A percentile compares a stretch with the other conserved stretches of the same genome.
Evolutionary conservation across 30 jellyfish, hydroid and myxozoan species (phyloP).

Genomic region (Phacellophora camtschatica): DNA sequence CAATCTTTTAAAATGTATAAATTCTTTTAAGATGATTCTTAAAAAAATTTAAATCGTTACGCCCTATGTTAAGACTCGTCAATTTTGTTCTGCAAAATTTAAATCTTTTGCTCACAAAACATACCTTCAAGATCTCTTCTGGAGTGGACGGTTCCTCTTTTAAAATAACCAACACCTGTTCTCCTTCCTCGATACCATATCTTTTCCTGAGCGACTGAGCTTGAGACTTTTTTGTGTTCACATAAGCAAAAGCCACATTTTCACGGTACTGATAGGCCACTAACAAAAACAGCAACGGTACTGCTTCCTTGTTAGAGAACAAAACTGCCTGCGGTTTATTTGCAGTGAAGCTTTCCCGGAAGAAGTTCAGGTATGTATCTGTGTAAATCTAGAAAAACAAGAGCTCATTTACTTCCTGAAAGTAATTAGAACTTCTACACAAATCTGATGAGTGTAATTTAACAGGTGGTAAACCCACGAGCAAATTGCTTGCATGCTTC

Average conservation of each 20-base stretch:
- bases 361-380: slow-evolving; percentile 42
- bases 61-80: too few relatives aligned
- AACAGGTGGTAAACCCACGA: too few relatives aligned
- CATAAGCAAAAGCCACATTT: slow-evolving; percentile 76
- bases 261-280: slow-evolving; percentile 70
- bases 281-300: slow-evolving; percentile 67
- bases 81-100: too few relatives aligned
- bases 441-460: too few relatives aligned
- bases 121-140: slow-evolving; percentile 65
- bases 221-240: slow-evolving; percentile 13
- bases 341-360: slow-evolving; percentile 56
- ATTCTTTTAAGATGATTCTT: too few relatives aligned
- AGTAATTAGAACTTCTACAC: too few relatives aligned
- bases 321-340: slow-evolving; percentile 84
- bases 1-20: too few relatives aligned
- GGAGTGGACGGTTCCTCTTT: slow-evolving; percentile 93
- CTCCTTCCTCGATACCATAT: slow-evolving; percentile 44
- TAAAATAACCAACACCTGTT: slow-evolving; percentile 66
- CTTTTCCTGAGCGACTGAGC: slow-evolving; percentile 40
- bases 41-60: too few relatives aligned
- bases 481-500: too few relatives aligned
- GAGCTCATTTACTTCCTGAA: too few relatives aligned
- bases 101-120: too few relatives aligned
- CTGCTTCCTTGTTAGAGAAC: slow-evolving; percentile 49
- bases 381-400: slow-evolving; percentile 26